Evolutionary conservation across 2,113 vertebrate genomes (phyloP).

Genomic region (Martes martes): DNA sequence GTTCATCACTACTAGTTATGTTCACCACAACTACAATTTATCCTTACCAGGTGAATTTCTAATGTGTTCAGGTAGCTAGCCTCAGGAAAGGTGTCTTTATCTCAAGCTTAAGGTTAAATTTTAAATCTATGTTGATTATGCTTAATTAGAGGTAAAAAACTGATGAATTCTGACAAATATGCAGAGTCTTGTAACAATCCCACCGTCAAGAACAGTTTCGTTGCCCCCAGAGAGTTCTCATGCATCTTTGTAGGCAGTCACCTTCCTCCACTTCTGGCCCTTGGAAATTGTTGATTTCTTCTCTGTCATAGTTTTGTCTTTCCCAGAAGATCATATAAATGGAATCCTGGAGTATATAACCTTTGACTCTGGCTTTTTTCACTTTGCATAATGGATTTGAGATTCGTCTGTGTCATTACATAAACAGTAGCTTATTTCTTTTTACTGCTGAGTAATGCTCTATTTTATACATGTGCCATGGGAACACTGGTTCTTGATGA

Average conservation of each 20-base stretch:
- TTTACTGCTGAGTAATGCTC: not conserved
- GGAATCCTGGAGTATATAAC: not conserved
- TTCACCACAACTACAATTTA: not conserved
- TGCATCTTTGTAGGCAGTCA: not conserved
- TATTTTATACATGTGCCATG: not conserved
- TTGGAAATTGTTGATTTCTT: not conserved
- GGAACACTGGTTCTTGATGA: not conserved
- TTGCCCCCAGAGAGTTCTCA: no score
- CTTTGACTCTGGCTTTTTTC: not conserved
- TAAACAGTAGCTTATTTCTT: not conserved
- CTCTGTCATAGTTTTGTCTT: not conserved
- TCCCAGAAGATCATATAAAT: not conserved
- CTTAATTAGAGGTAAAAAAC: not conserved
- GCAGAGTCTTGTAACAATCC: not conserved
- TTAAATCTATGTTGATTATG: not conserved
- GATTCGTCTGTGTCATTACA: not conserved
- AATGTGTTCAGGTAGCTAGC: not conserved
- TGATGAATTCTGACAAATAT: not conserved
- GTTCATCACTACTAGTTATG: not conserved
- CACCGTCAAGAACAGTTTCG: not conserved
- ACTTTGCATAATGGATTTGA: not conserved
- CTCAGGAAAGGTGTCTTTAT: not conserved
- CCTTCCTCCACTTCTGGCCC: not conserved
- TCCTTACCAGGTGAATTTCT: not conserved
- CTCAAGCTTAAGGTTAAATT: not conserved